Evolutionary conservation across 2,888 invertebrate species (phyloP).

Genomic region (Macaria liturata): DNA sequence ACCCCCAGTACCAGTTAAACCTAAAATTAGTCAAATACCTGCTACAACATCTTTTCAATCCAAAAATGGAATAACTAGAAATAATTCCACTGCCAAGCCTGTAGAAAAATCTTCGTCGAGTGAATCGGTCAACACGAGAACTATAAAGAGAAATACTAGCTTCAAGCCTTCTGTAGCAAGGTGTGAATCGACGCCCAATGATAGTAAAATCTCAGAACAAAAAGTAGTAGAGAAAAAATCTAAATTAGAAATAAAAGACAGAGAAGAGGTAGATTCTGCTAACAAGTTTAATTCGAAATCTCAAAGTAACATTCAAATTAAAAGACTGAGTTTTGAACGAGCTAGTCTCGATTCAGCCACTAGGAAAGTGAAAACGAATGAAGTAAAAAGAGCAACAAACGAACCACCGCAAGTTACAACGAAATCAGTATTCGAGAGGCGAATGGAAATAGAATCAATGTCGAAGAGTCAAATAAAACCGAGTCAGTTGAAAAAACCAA

Average conservation of each 20-base stretch:
- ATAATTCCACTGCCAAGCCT: constrained; percentile 38
- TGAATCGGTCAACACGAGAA: constrained; percentile 58
- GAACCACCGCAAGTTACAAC: constrained; percentile 64
- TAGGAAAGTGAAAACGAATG: constrained; percentile 59
- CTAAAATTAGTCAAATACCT: constrained; percentile 67
- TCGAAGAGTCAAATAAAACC: constrained; percentile 58
- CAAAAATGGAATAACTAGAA: constrained; percentile 45
- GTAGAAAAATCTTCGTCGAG: constrained; percentile 55
- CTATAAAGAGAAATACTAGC: constrained; percentile 58
- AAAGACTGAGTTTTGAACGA: constrained; percentile 75
- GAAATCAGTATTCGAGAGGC: constrained; percentile 73
- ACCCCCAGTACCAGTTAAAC: constrained; percentile 87
- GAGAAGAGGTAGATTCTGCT: constrained; percentile 28
- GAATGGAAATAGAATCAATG: constrained; percentile 75
- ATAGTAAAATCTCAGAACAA: constrained; percentile 39
- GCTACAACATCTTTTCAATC: constrained; percentile 38
- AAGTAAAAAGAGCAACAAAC: constrained; percentile 50
- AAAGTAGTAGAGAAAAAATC: constrained; percentile 31
- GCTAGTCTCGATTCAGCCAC: constrained; percentile 76
- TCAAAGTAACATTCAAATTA: constrained; percentile 69
- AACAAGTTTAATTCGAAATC: constrained; percentile 44
- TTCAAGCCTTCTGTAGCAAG: constrained; percentile 49
- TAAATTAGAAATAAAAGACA: constrained; percentile 32
- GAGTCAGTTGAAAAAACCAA: constrained; percentile 55
- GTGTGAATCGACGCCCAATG: constrained; percentile 54